Evolutionary conservation across 2,888 invertebrate species (phyloP).

Genomic region (Theretra japonica): DNA sequence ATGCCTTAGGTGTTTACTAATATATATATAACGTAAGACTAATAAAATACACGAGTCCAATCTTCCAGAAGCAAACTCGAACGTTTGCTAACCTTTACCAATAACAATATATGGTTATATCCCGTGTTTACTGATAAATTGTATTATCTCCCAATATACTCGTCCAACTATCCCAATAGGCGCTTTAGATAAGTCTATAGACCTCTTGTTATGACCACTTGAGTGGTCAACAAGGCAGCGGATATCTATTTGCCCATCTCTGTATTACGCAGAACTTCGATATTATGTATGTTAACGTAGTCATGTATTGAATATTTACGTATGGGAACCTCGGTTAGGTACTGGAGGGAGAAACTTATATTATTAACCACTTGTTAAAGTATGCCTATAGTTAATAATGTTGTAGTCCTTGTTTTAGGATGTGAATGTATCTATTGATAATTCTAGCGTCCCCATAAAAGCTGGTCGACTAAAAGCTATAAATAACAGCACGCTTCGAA

Average conservation of each 20-base stretch:
- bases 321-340: no score
- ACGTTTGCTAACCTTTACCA: background rate
- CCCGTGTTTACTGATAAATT: slow-evolving; percentile 15
- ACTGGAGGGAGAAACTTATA: no score
- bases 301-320: background rate
- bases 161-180: slow-evolving; percentile 23
- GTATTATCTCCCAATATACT: slow-evolving; percentile 22
- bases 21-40: no score
- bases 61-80: background rate
- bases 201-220: slow-evolving; percentile 41
- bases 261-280: slow-evolving; percentile 15
- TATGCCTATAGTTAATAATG: no score
- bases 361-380: no score
- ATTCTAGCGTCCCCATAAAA: no score
- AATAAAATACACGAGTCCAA: no score
- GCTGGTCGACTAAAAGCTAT: no score
- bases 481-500: no score
- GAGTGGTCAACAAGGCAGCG: slow-evolving; percentile 42
- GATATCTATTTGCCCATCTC: slow-evolving; percentile 19
- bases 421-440: no score
- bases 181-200: slow-evolving; percentile 30
- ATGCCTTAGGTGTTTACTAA: no score
- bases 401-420: no score
- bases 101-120: slow-evolving; percentile 8
- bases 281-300: background rate